These are phyloP conservation scores for Chymomyza costata DNA, from an alignment of 1,140 invertebrate species.

Conservation along the genomic window DNA sequence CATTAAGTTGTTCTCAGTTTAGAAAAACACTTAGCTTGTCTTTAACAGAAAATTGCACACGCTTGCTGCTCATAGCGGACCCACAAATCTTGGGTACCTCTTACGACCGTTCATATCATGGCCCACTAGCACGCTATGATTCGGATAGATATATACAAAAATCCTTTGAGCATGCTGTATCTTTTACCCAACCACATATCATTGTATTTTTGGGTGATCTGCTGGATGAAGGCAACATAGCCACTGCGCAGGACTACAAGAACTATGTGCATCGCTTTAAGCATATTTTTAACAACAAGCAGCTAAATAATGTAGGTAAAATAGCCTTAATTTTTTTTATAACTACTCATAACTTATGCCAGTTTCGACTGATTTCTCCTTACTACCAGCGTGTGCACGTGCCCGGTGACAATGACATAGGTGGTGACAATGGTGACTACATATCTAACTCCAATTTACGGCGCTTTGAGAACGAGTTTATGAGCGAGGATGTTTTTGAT, in stretches of 20 bases:
- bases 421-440: constrained; percentile 88
- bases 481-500: constrained; percentile 80
- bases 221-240: constrained; percentile 92
- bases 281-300: constrained; percentile 81
- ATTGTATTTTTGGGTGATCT: constrained; percentile 93
- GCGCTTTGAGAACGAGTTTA: constrained; percentile 87
- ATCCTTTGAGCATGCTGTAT: constrained; percentile 84
- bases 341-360: constrained; percentile 55
- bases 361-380: constrained; percentile 77
- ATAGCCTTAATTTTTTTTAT: constrained; percentile 2
- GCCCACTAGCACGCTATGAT: constrained; percentile 59
- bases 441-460: constrained; percentile 83
- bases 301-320: constrained; percentile 76
- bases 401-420: constrained; percentile 96
- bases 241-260: constrained; percentile 81
- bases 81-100: constrained; percentile 90
- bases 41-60: constrained; percentile 77
- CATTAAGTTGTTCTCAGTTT: background rate
- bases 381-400: constrained; percentile 83
- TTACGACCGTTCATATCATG: constrained; percentile 61
- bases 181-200: constrained; percentile 88
- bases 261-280: constrained; percentile 83
- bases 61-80: constrained; percentile 91
- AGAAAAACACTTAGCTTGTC: background rate
- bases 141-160: constrained; percentile 82